Evolutionary conservation across 2,888 invertebrate species (phyloP).

Genomic region (Aricia artaxerxes): DNA sequence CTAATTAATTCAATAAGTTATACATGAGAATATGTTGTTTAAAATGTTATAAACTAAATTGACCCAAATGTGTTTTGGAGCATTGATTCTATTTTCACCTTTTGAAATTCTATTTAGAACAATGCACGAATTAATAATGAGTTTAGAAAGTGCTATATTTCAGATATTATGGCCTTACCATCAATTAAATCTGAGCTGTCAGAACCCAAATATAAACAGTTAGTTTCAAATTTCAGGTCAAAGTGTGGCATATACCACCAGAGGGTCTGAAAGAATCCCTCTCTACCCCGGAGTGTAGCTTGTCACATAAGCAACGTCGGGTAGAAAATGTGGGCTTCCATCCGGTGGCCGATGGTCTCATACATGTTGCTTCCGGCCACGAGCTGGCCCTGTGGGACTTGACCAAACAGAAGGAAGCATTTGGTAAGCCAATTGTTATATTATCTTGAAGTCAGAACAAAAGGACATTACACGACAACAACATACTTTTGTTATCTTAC

Average conservation of each 20-base stretch:
- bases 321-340: slow-evolving; percentile 96
- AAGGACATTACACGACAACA: too few relatives aligned
- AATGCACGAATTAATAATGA: slow-evolving; percentile 33
- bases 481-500: slow-evolving; percentile 31
- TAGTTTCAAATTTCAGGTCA: slow-evolving; percentile 79
- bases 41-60: slow-evolving; percentile 37
- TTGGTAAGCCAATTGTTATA: slow-evolving; percentile 72
- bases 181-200: not conserved
- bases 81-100: slow-evolving; percentile 44
- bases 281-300: slow-evolving; percentile 88
- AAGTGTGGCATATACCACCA: slow-evolving; percentile 94
- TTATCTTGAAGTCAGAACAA: too few relatives aligned
- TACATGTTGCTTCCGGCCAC: slow-evolving; percentile 91
- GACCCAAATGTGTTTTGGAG: slow-evolving; percentile 47
- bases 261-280: slow-evolving; percentile 88
- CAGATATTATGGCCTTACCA: not conserved
- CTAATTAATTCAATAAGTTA: slow-evolving; percentile 10
- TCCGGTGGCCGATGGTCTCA: slow-evolving; percentile 93
- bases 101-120: slow-evolving; percentile 42
- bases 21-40: slow-evolving; percentile 3
- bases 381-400: slow-evolving; percentile 93
- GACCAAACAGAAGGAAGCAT: slow-evolving; percentile 88
- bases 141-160: slow-evolving; percentile 28
- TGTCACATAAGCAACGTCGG: slow-evolving; percentile 90
- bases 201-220: not conserved